Conservation (phyloP, 2,797 vertebrate genomes). For the Anas capensis region DNA sequence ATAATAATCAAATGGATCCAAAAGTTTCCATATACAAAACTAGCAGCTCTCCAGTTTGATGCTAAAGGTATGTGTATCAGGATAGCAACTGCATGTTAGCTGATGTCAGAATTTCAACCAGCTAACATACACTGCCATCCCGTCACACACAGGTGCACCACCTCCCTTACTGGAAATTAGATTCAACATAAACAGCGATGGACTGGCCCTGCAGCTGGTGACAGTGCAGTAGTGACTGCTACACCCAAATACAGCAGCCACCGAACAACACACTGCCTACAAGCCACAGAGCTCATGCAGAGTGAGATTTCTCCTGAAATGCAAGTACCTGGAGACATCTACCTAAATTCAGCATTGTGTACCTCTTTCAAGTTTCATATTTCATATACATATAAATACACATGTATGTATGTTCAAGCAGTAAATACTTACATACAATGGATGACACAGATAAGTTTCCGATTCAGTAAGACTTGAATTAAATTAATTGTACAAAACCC, state of each 20-base stretch:
- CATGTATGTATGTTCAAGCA: background rate
- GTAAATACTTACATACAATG: background rate
- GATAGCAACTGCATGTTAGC: conserved; percentile 88
- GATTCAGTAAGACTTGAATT: background rate
- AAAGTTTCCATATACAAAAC: background rate
- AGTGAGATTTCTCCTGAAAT: background rate
- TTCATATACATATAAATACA: background rate
- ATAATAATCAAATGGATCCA: background rate
- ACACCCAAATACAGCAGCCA: conserved; percentile 69
- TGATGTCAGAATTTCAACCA: conserved; percentile 83
- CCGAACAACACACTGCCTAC: conserved; percentile 78
- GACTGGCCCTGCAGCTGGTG: conserved; percentile 62
- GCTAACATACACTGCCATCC: conserved; percentile 94
- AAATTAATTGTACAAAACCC: background rate
- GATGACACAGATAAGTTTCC: background rate
- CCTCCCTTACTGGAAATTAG: background rate
- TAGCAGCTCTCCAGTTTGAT: background rate
- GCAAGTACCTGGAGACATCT: background rate
- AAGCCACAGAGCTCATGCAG: conserved; percentile 37
- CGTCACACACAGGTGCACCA: conserved; percentile 76
- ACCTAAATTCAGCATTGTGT: background rate
- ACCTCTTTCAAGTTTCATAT: background rate
- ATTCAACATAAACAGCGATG: background rate
- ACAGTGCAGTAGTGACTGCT: conserved; percentile 73
- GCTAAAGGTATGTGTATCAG: conserved; percentile 72